A percentile compares a stretch with the other conserved stretches of the same genome.
These are phyloP conservation scores for Spermophilus dauricus DNA, from an alignment of 2,113 vertebrate species.

Conservation along the genomic window DNA sequence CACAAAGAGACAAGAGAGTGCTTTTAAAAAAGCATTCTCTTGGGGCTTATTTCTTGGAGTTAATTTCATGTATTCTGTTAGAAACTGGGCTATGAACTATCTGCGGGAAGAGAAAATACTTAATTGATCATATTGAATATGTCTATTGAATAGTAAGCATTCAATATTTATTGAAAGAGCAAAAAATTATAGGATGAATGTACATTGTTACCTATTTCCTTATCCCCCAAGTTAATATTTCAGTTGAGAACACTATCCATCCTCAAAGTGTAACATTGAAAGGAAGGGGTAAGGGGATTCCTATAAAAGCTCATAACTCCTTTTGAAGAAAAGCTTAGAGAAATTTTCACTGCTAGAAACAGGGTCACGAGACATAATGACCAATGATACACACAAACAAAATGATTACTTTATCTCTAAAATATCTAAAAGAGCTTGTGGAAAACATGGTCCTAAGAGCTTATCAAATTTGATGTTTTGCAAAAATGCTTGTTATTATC, in stretches of 20 bases:
- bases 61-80: neutral
- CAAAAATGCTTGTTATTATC: neutral
- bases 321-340: slow-evolving; percentile 1
- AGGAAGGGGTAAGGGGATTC: neutral
- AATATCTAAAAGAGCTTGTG: neutral
- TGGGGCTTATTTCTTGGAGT: neutral
- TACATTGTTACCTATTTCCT: neutral
- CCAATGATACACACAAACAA: neutral
- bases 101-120: neutral
- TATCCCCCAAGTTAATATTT: neutral
- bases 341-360: neutral
- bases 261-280: neutral
- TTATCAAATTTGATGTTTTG: slow-evolving; percentile 23
- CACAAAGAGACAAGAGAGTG: neutral
- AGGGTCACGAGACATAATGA: neutral
- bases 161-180: neutral
- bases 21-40: neutral
- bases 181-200: neutral
- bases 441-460: neutral
- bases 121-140: neutral
- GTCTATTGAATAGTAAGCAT: neutral
- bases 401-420: neutral
- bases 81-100: neutral
- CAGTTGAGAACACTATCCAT: neutral
- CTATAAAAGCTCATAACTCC: neutral